These are phyloP conservation scores for Drosophila punjabiensis DNA, from an alignment of 1,140 invertebrate genomes.

Conservation along the genomic window DNA sequence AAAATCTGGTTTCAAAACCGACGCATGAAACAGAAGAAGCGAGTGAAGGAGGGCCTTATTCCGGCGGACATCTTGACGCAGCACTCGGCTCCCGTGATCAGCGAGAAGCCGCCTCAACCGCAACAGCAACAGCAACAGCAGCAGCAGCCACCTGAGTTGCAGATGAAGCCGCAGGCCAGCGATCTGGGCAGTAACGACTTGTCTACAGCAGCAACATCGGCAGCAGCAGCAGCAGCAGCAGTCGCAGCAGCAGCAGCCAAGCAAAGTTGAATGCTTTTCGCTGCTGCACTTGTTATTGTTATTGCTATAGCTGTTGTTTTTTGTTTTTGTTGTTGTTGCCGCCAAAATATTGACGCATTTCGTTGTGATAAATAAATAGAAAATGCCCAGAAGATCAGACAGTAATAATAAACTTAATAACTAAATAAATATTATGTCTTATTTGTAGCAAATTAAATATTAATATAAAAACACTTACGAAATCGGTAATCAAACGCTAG, in stretches of 20 bases:
- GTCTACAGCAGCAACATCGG: conserved; percentile 29
- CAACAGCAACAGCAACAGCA: conserved; percentile 51
- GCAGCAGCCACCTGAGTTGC: conserved; percentile 58
- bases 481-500: conserved; percentile 68
- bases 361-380: conserved; percentile 78
- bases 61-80: conserved; percentile 87
- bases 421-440: conserved; percentile 54
- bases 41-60: conserved; percentile 95
- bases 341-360: conserved; percentile 79
- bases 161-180: conserved; percentile 48
- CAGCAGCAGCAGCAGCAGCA: conserved; percentile 19
- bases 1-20: conserved; percentile 97
- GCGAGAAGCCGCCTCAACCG: conserved; percentile 58
- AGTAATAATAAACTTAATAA: conserved; percentile 26
- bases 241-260: conserved; percentile 43
- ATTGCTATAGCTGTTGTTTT: conserved; percentile 27
- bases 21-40: conserved; percentile 97
- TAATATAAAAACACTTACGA: conserved; percentile 11
- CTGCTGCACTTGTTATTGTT: conserved; percentile 32
- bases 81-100: conserved; percentile 57
- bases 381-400: conserved; percentile 52
- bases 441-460: conserved; percentile 53
- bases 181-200: conserved; percentile 62
- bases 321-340: conserved; percentile 53
- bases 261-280: conserved; percentile 64